Evolutionary conservation across 2,888 invertebrate genomes (phyloP), one percentile per base, ranked within the genome.

Genomic region (Parapristionchus giblindavisi): DNA sequence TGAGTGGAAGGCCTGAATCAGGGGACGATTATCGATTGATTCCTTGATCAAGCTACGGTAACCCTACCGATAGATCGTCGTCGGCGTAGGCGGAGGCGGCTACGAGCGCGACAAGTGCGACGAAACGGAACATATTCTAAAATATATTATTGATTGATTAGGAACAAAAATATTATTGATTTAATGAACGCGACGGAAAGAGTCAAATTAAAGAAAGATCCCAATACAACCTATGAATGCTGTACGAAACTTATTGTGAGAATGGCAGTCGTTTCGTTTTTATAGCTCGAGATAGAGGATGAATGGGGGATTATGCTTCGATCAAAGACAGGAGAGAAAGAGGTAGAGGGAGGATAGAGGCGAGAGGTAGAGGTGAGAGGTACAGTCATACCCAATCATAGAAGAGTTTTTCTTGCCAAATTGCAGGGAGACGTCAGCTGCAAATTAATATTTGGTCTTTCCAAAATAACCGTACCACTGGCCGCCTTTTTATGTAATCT

Each of bases 361-460:
- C 40, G 63, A 43, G 63, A 63, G 40, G 27, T n/a, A n/a, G n/a
- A 17, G 3, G 63, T n/a, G 63, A 43, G 27, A 21, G 40, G 24
- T 14, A 24, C 40, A 65, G 63, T 65, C 48, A 40, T 40, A 65
- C 40, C 63, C 63, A 65, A 65, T 65, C 48, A 65, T 65, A n/a
- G n/a, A n/a, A n/a, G n/a, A n/a, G n/a, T n/a, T n/a, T n/a, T n/a
- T n/a, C n/a, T n/a, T n/a, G n/a, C n/a, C n/a, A n/a, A n/a, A n/a
- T n/a, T n/a, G n/a, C n/a, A n/a, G n/a, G n/a, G n/a, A n/a, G n/a
- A n/a, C n/a, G n/a, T n/a, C n/a, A n/a, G n/a, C n/a, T n/a, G n/a
- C n/a, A n/a, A n/a, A n/a, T n/a, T n/a, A n/a, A n/a, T n/a, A n/a
- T n/a, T n/a, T n/a, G n/a, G n/a, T n/a, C n/a, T n/a, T n/a, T n/a